Evolutionary conservation across 1,140 invertebrate genomes (phyloP).

Genomic region (Ephestia elutella): DNA sequence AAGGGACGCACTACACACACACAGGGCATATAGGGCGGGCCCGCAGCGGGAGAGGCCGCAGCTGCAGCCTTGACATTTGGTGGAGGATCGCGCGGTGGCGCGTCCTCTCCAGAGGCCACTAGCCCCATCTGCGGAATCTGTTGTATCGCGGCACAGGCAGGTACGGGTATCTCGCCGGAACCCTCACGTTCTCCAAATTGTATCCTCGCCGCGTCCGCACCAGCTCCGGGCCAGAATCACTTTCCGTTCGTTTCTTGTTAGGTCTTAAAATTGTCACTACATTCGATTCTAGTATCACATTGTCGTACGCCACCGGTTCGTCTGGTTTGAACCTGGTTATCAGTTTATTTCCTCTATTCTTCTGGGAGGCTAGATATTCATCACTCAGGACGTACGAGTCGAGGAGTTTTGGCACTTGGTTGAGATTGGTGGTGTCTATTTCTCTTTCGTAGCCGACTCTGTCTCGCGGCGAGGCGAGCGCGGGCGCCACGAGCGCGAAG

Average conservation of each 20-base stretch:
- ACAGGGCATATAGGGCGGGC: slow-evolving; percentile 21
- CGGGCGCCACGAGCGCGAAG: slow-evolving; percentile 42
- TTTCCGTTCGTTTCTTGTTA: slow-evolving; percentile 29
- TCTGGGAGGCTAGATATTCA: slow-evolving; percentile 48
- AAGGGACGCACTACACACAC: slow-evolving; percentile 22
- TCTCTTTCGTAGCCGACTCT: slow-evolving; percentile 60
- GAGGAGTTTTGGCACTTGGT: slow-evolving; percentile 47
- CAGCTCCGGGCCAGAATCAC: slow-evolving; percentile 33
- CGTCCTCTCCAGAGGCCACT: slow-evolving; percentile 31
- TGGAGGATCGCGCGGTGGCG: slow-evolving; percentile 21
- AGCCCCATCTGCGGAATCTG: slow-evolving; percentile 64
- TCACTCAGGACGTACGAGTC: slow-evolving; percentile 47
- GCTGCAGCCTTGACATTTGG: slow-evolving; percentile 66
- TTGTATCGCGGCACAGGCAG: slow-evolving; percentile 52
- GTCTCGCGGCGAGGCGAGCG: slow-evolving; percentile 31
- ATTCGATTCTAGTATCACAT: slow-evolving; percentile 68
- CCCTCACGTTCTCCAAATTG: slow-evolving; percentile 70
- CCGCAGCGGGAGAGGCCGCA: slow-evolving; percentile 31
- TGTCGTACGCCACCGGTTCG: slow-evolving; percentile 58
- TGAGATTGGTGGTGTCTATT: slow-evolving; percentile 48
- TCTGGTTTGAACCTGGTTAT: slow-evolving; percentile 55
- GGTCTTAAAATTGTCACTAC: slow-evolving; percentile 58
- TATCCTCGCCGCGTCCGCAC: slow-evolving; percentile 67
- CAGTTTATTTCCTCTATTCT: slow-evolving; percentile 49
- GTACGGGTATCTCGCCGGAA: slow-evolving; percentile 66